Percentiles rank a stretch among this genome's conserved stretches.
phyloP scores from a whole-genome alignment of 2,113 vertebrate genomes.

The Fukomys damarensis region DNA sequence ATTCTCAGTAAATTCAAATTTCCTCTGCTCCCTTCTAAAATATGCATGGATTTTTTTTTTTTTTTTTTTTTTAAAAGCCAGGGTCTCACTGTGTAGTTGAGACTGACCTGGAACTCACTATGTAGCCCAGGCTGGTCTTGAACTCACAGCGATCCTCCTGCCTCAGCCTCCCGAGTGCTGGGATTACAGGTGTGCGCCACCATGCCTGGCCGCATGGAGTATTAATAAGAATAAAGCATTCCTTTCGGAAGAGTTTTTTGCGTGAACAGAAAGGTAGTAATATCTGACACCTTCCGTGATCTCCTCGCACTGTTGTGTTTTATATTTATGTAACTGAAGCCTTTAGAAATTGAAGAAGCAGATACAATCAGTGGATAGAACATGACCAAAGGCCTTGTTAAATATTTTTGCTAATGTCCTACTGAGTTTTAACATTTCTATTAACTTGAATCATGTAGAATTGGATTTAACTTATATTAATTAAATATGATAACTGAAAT shows the following conservation, averaged over 20 bases:
- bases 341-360: slow-evolving; percentile 6
- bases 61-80: too few species aligned
- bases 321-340: not conserved
- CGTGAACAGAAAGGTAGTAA: not conserved
- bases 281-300: not conserved
- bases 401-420: not conserved
- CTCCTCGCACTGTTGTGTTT: not conserved
- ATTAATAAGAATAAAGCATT: not conserved
- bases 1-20: not conserved
- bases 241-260: slow-evolving; percentile 4
- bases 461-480: slow-evolving; percentile 7
- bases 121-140: too few species aligned
- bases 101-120: too few species aligned
- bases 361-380: not conserved
- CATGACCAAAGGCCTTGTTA: not conserved
- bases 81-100: too few species aligned
- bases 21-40: slow-evolving; percentile 5
- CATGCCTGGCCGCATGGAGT: too few species aligned
- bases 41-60: not conserved
- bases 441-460: slow-evolving; percentile 29
- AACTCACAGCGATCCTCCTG: too few species aligned
- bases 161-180: too few species aligned
- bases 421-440: slow-evolving; percentile 12
- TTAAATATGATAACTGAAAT: not conserved
- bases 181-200: too few species aligned